Evolutionary conservation across 1,140 invertebrate genomes (phyloP).

Genomic region (Eurosta solidaginis): DNA sequence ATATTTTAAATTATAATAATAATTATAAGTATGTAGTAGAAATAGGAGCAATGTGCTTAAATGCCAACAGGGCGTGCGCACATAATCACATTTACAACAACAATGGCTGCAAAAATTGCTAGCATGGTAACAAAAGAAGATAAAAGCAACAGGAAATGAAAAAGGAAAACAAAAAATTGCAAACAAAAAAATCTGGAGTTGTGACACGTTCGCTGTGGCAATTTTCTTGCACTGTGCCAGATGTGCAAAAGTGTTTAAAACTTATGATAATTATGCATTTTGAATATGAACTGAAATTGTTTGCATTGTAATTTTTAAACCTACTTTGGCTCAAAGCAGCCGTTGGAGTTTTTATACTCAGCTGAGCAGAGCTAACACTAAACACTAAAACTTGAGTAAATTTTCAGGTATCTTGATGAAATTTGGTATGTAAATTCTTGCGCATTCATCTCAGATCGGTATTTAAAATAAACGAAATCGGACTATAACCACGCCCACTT

Average conservation of each 20-base stretch:
- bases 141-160: not conserved
- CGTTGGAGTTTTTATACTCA: too few species aligned
- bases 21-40: conserved; percentile 6
- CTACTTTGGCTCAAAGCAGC: conserved; percentile 21
- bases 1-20: not conserved
- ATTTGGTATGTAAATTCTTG: too few species aligned
- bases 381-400: too few species aligned
- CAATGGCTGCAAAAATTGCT: not conserved
- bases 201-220: not conserved
- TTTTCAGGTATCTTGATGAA: too few species aligned
- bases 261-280: conserved; percentile 28
- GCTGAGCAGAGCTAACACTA: too few species aligned
- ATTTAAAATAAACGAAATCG: too few species aligned
- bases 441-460: too few species aligned
- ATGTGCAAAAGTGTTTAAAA: conserved; percentile 19
- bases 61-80: not conserved
- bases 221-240: not conserved
- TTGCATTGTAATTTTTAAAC: conserved; percentile 6
- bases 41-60: not conserved
- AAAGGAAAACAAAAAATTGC: not conserved
- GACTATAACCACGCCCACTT: too few species aligned
- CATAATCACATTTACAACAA: not conserved
- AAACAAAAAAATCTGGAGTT: not conserved
- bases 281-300: conserved; percentile 26
- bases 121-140: too few species aligned